Evolutionary conservation across 2,888 invertebrate genomes (phyloP).

Genomic region (Campaea margaritaria): DNA sequence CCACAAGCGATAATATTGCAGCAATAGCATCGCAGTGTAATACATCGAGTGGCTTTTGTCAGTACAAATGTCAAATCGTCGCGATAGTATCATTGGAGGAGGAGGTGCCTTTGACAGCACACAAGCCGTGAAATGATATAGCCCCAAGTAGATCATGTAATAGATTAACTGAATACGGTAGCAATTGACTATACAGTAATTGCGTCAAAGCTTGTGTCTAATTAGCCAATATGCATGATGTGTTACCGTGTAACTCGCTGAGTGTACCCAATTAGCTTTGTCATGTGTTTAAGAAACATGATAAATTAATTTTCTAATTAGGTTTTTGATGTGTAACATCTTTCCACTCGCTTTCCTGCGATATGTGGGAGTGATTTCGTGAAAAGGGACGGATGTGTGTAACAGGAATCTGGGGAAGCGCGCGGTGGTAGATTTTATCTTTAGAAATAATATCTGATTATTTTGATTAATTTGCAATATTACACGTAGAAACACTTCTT

Average conservation of each 20-base stretch:
- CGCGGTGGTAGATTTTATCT: no score
- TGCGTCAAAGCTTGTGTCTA: conserved; percentile 17
- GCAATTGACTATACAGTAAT: conserved; percentile 27
- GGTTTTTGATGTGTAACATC: no score
- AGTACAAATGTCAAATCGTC: background rate
- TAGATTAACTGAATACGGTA: conserved; percentile 32
- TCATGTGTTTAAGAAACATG: background rate
- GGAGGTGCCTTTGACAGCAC: conserved; percentile 3
- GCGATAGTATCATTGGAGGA: no score
- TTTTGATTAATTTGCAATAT: no score
- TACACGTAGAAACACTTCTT: no score
- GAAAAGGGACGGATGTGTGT: no score
- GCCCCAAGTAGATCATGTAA: conserved; percentile 28
- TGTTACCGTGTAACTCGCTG: conserved; percentile 1
- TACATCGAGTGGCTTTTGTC: background rate
- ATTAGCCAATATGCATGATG: conserved; percentile 27
- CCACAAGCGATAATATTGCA: no score
- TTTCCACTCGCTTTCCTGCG: no score
- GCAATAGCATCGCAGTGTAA: background rate
- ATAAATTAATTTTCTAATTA: no score
- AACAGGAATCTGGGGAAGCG: no score
- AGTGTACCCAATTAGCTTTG: background rate
- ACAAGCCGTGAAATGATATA: conserved; percentile 27
- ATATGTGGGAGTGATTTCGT: no score
- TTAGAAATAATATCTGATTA: no score